Base-by-base conservation (phyloP, 2,797 vertebrate genomes). In the Serranus cabrilla region DNA sequence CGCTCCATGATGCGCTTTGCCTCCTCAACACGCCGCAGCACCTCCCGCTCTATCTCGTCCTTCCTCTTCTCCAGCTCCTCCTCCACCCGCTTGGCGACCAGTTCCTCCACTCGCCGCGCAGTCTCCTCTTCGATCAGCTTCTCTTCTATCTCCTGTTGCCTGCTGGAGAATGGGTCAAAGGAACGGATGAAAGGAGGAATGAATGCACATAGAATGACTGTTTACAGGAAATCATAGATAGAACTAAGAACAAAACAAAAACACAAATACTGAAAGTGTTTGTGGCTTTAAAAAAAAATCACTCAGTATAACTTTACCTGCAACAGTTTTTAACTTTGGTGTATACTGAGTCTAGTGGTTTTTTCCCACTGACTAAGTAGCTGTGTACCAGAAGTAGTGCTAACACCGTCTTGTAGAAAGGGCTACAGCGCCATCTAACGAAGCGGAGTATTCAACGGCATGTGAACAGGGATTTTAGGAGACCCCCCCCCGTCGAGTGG, bases 1-100 rank as follows among this genome's bases (percentile, higher is more conserved):
- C 97, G 96, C 96, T 99, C 98, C 98, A 99, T 99, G 95, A 99
- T 98, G 95, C 98, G 98, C 82, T 99, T 99, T 55, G 98, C 98
- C 85, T 99, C 98, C 94, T 99, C 98, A 25, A 99, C 98, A 67
- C 98, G 96, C 59, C 98, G 96, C 81, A 99, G 96, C 86, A 99
- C 98, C 93, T 99, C 98, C 45, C 96, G 95, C 87, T 99, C 98
- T 10, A 99, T 99, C 88, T 99, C 98, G 84, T 99, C 98, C 84
- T 98, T 97, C 37, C 98, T 94, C 87, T 99, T 99, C 94, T 99
- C 98, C 79, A 99, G 71, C 90, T 99, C 98, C 94, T 99, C 97
- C 92, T 99, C 98, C 46, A 99, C 98, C 0, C 98, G 96, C 82
- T 98, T 98, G 59, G 98, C 98, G 86, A 99, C 98, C 63, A 99